Percentiles rank a stretch among this genome's conserved stretches.
These are phyloP conservation scores for Ardeotis arabs DNA, from an alignment of 2,113 vertebrate species.

Conservation along the genomic window DNA sequence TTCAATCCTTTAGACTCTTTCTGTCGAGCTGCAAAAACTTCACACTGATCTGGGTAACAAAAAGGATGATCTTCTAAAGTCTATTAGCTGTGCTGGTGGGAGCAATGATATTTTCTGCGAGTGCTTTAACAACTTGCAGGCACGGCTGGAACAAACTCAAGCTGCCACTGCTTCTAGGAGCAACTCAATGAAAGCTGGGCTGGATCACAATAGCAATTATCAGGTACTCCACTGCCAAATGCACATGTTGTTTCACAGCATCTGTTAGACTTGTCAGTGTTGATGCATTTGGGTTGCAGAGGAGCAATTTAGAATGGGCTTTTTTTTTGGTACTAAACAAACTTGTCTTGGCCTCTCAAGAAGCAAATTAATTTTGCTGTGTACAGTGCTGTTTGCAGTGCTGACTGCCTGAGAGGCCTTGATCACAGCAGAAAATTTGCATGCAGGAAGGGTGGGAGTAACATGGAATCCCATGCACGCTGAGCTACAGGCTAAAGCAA, in stretches of 20 bases:
- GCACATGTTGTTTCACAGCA: slow-evolving; percentile 29
- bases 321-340: not conserved
- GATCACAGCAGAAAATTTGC: not conserved
- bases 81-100: too few relatives aligned
- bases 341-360: not conserved
- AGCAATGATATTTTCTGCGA: slow-evolving; percentile 61
- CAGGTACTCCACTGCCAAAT: slow-evolving; percentile 73
- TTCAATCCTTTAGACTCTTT: slow-evolving; percentile 77
- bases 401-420: not conserved
- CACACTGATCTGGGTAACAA: slow-evolving; percentile 74
- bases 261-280: slow-evolving; percentile 9
- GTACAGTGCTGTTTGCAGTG: not conserved
- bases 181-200: slow-evolving; percentile 75
- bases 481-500: not conserved
- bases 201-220: slow-evolving; percentile 74
- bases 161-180: slow-evolving; percentile 68
- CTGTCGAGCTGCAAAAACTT: slow-evolving; percentile 78
- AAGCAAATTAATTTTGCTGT: not conserved
- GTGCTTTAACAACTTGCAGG: slow-evolving; percentile 77
- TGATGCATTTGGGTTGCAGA: slow-evolving; percentile 43
- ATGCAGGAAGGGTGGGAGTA: not conserved
- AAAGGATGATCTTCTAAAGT: slow-evolving; percentile 80
- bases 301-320: not conserved
- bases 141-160: slow-evolving; percentile 71
- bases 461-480: not conserved